phyloP scores from a whole-genome alignment of 2,113 vertebrate genomes.

The Chionis minor region DNA sequence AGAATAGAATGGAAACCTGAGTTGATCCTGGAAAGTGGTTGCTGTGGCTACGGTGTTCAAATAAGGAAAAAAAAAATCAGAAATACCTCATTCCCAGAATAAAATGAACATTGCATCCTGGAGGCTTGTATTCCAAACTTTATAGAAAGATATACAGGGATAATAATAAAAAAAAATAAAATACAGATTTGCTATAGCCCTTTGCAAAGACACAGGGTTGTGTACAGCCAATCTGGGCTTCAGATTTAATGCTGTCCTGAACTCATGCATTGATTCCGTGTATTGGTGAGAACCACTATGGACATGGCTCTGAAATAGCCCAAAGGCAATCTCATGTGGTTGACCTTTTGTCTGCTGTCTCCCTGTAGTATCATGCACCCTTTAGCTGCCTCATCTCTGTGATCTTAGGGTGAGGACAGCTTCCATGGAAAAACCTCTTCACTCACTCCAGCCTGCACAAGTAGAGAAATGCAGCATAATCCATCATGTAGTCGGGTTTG shows the following conservation, averaged over 20 bases:
- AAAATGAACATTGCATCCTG: not conserved
- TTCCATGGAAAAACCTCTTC: not conserved
- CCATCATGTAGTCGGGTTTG: not conserved
- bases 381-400: not conserved
- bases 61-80: not conserved
- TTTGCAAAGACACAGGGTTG: not conserved
- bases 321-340: not conserved
- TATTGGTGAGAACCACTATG: not conserved
- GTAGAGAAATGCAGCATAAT: not conserved
- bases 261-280: not conserved
- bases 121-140: not conserved
- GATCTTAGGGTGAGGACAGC: not conserved
- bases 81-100: not conserved
- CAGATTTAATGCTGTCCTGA: not conserved
- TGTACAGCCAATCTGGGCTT: not conserved
- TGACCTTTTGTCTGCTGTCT: not conserved
- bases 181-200: not conserved
- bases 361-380: not conserved
- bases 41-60: not conserved
- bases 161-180: not conserved
- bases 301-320: not conserved
- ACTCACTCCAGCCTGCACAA: not conserved
- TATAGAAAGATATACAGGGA: not conserved
- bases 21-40: not conserved
- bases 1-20: constrained; percentile 5